Evolutionary conservation across 2,888 invertebrate genomes (phyloP), one percentile per base, ranked within the genome.

Genomic region (Gerris lacustris): DNA sequence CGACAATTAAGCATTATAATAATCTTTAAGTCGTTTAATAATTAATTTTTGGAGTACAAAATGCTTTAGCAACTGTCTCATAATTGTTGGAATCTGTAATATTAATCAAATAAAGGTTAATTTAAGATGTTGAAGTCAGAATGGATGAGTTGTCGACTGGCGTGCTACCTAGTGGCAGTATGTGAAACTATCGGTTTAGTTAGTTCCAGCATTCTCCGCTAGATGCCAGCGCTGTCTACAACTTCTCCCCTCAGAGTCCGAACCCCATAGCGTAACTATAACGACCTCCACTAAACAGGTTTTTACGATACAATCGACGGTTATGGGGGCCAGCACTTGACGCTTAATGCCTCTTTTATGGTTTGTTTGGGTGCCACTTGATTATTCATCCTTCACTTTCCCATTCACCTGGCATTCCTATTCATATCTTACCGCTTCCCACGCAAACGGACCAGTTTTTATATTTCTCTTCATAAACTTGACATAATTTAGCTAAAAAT

Each of bases 341-440:
- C 11, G 15, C 55, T 55, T 55, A 55, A 55, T 55, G 55, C 11
- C 15, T 55, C 55, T 55, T 55, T 55, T 55, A 55, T 55, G 55
- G 55, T 55, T 55, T 55, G 55, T 55, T 55, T 55, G 55, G 55
- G 55, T 55, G 55, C 55, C 55, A 55, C 55, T 55, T 55, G 55
- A 55, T 55, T 55, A 55, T 55, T 55, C 55, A 55, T 15, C 15
- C 55, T 55, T 31, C 31, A 31, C 31, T 31, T 31, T 31, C 31
- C 31, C 31, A 31, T 31, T 31, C 31, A 31, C 31, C 31, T 31
- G 31, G 31, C 5, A 55, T 15, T 15, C 15, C 55, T 55, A 55
- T 55, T 55, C 55, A 55, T 55, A 55, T 55, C 55, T 55, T 55
- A 9, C 55, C 55, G 15, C 55, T 31, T 31, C 31, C 31, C 31